These are phyloP conservation scores for Accipiter superciliosus DNA, from an alignment of 2,797 vertebrate genomes.

Conservation along the genomic window DNA sequence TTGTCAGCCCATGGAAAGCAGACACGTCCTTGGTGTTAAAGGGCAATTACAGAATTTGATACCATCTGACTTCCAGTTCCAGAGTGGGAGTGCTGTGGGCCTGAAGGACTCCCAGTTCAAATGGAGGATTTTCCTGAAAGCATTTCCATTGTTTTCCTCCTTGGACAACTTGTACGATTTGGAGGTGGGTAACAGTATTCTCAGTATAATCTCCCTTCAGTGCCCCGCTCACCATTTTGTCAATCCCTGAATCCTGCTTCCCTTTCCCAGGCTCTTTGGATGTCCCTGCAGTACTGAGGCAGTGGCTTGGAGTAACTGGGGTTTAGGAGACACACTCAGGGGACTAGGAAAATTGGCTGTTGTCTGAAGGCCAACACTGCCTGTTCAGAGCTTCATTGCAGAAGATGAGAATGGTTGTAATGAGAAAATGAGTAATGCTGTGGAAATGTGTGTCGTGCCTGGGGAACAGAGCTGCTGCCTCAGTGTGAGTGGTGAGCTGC, in stretches of 20 bases:
- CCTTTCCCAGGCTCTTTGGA: background rate
- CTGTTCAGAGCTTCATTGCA: background rate
- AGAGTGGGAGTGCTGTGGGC: background rate
- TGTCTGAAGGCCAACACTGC: fast-evolving
- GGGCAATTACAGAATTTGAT: background rate
- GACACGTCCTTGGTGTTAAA: background rate
- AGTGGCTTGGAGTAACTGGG: background rate
- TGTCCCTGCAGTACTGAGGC: background rate
- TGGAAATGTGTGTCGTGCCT: fast-evolving
- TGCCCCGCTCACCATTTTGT: fast-evolving
- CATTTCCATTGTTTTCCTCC: background rate
- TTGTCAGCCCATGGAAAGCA: fast-evolving
- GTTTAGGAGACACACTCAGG: background rate
- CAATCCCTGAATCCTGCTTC: background rate
- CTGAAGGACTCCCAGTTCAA: background rate
- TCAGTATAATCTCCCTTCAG: background rate
- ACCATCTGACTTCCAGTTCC: background rate
- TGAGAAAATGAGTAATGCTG: background rate
- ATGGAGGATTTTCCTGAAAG: background rate
- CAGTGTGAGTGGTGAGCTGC: background rate
- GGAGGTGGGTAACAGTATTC: background rate
- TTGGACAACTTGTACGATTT: background rate
- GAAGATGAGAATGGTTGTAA: background rate
- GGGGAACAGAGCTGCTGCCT: background rate
- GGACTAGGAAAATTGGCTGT: background rate